Percentiles rank a stretch among this genome's conserved stretches.
Conservation (phyloP, 2,888 invertebrate genomes). For the Scrobipalpa atriplicella region DNA sequence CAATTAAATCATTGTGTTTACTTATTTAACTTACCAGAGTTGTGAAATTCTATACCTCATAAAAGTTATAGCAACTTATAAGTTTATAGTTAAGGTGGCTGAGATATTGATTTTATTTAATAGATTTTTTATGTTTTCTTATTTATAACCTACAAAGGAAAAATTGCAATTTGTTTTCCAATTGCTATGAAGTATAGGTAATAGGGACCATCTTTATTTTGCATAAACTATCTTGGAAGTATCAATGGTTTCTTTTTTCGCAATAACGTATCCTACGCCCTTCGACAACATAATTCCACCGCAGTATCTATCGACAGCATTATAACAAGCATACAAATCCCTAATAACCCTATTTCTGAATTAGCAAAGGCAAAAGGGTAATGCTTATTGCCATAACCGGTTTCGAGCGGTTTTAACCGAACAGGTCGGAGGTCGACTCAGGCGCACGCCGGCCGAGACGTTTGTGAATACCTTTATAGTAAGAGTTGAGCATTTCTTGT, state of each 20-base stretch:
- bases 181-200: no score
- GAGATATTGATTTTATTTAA: slow-evolving; percentile 4
- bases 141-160: no score
- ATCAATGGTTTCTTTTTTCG: no score
- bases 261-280: neutral
- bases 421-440: slow-evolving; percentile 30
- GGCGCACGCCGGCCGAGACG: slow-evolving; percentile 14
- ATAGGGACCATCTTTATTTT: no score
- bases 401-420: slow-evolving; percentile 29
- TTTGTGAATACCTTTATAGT: slow-evolving; percentile 19
- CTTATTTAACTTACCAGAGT: slow-evolving; percentile 22
- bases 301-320: neutral
- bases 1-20: slow-evolving; percentile 12
- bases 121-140: neutral
- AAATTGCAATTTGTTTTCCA: no score
- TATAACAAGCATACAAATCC: slow-evolving; percentile 13
- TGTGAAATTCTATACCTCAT: slow-evolving; percentile 52
- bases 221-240: no score
- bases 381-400: slow-evolving; percentile 31
- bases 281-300: slow-evolving; percentile 2
- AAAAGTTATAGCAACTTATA: slow-evolving; percentile 40
- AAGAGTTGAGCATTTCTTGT: slow-evolving; percentile 19
- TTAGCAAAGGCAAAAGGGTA: slow-evolving; percentile 25
- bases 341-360: slow-evolving; percentile 26
- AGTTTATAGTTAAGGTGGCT: slow-evolving; percentile 41